Percentiles rank a stretch among this genome's conserved stretches.
Evolutionary conservation across 2,113 vertebrate genomes (phyloP).

Genomic region (Tapirus terrestris): DNA sequence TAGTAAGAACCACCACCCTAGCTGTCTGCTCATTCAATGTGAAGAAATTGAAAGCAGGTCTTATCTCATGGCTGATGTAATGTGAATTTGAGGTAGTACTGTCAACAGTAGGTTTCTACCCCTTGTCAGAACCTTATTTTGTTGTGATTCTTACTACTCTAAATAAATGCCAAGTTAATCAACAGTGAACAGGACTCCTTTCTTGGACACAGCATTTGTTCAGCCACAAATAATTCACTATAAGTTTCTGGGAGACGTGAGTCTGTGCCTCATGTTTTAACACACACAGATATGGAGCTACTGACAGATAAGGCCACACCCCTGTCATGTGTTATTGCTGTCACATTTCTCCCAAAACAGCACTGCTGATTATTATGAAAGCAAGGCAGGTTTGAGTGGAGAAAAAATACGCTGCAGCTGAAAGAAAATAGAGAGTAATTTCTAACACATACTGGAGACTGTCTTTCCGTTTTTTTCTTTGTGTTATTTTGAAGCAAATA

Average conservation of each 20-base stretch:
- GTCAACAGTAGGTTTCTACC: background rate
- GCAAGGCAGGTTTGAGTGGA: background rate
- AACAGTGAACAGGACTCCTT: constrained; percentile 9
- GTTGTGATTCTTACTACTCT: constrained; percentile 22
- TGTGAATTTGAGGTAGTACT: background rate
- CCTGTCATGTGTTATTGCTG: background rate
- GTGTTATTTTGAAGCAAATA: constrained; percentile 50
- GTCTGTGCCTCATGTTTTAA: constrained; percentile 34
- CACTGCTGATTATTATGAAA: background rate
- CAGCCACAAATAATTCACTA: background rate
- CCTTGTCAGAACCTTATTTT: constrained; percentile 38
- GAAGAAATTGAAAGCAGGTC: background rate
- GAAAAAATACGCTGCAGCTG: background rate
- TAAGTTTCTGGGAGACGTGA: background rate
- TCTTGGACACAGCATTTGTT: constrained; percentile 2
- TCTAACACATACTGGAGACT: background rate
- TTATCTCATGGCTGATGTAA: background rate
- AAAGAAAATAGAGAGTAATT: constrained; percentile 19
- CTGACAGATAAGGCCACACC: constrained; percentile 23
- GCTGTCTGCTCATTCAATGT: background rate
- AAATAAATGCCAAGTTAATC: constrained; percentile 45
- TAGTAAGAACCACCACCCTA: background rate
- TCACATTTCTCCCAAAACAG: constrained; percentile 20
- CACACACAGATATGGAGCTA: background rate
- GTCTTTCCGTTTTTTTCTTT: background rate